phyloP scores from a whole-genome alignment of 2,888 invertebrate species.

The Ichneumoninae sp. region DNA sequence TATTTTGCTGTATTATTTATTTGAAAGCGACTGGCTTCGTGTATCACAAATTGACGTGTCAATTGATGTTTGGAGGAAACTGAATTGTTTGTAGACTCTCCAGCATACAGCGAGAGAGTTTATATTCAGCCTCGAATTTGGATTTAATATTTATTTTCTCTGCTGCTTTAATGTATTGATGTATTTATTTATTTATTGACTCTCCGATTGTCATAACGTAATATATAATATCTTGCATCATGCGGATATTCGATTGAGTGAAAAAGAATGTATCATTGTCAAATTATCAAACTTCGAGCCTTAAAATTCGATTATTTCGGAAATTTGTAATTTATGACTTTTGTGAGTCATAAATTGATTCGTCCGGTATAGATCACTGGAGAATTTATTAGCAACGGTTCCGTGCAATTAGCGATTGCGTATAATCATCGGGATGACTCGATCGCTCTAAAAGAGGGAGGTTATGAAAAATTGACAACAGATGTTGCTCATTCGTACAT shows the following conservation, averaged over 20 bases:
- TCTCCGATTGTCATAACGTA: no score
- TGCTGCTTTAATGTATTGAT: neutral
- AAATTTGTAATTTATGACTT: neutral
- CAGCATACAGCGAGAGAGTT: no score
- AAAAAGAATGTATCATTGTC: neutral
- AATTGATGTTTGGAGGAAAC: no score
- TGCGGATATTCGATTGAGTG: neutral
- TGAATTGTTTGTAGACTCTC: no score
- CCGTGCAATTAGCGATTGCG: neutral
- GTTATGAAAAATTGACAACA: slow-evolving; percentile 29
- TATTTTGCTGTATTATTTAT: no score
- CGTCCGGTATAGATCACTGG: neutral
- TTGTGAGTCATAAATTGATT: neutral
- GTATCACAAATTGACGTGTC: no score
- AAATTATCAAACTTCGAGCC: neutral
- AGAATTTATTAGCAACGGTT: neutral
- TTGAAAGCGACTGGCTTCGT: no score
- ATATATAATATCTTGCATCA: neutral
- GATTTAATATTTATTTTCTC: neutral
- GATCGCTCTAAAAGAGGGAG: slow-evolving; percentile 2
- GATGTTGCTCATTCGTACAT: slow-evolving; percentile 23
- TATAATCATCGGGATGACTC: slow-evolving; percentile 17
- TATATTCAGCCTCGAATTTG: no score
- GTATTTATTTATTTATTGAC: neutral
- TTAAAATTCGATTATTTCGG: neutral